These are phyloP conservation scores for Melopsittacus undulatus DNA, from an alignment of 2,797 vertebrate species.

Conservation along the genomic window DNA sequence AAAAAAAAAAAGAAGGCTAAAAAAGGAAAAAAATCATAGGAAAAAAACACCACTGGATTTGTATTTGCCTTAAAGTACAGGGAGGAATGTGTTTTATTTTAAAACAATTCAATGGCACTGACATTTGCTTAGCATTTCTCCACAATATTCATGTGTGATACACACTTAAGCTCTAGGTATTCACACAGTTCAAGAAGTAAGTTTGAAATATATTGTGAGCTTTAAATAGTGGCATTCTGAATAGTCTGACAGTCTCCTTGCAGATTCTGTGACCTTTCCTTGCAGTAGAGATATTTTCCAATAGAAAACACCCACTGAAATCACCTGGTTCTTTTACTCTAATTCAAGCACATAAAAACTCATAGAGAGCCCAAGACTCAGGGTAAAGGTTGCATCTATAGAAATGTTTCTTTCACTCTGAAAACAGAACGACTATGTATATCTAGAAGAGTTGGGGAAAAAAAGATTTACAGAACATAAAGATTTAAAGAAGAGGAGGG, in stretches of 20 bases:
- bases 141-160: background rate
- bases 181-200: background rate
- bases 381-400: background rate
- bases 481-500: background rate
- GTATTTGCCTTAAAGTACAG: background rate
- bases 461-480: background rate
- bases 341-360: background rate
- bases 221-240: background rate
- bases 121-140: background rate
- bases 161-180: background rate
- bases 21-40: background rate
- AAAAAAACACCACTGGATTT: background rate
- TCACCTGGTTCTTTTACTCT: background rate
- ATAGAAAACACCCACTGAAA: background rate
- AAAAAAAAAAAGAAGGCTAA: background rate
- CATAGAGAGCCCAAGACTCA: background rate
- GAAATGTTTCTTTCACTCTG: background rate
- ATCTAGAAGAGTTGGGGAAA: background rate
- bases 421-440: background rate
- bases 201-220: background rate
- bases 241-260: background rate
- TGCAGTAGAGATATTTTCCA: background rate
- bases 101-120: background rate
- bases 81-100: background rate
- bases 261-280: background rate